These are phyloP conservation scores for Anguilla anguilla DNA, from an alignment of 2,797 vertebrate species.

Conservation along the genomic window DNA sequence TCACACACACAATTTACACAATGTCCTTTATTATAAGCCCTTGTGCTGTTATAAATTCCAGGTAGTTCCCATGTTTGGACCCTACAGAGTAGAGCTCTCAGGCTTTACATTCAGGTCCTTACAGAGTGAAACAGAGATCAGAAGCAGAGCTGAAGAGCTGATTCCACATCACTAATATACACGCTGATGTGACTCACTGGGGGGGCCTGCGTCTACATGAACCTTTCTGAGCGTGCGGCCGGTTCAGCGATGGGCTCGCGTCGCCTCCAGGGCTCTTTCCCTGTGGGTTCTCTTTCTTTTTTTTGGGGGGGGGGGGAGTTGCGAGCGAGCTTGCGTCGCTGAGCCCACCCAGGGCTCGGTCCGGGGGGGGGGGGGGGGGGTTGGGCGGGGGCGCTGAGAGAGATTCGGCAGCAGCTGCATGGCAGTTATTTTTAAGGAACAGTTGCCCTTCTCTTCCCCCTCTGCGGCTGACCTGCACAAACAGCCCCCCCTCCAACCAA, in stretches of 20 bases:
- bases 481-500: slow-evolving; percentile 52
- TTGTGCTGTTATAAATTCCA: neutral
- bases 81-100: neutral
- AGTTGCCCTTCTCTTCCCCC: slow-evolving; percentile 78
- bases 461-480: slow-evolving; percentile 72
- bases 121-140: neutral
- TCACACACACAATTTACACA: neutral
- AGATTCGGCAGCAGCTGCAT: slow-evolving; percentile 79
- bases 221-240: slow-evolving; percentile 64
- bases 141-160: neutral
- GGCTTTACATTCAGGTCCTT: neutral
- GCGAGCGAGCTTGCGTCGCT: slow-evolving; percentile 17
- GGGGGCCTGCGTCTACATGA: slow-evolving; percentile 50
- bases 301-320: neutral
- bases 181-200: slow-evolving; percentile 21
- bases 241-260: slow-evolving; percentile 9
- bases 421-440: slow-evolving; percentile 81
- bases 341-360: slow-evolving; percentile 53
- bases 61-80: neutral
- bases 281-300: neutral
- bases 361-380: slow-evolving; percentile 59
- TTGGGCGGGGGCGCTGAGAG: slow-evolving; percentile 71
- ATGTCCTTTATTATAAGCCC: neutral
- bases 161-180: neutral
- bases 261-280: slow-evolving; percentile 33